phyloP scores from a whole-genome alignment of 2,797 vertebrate genomes.

The Poecilia picta region DNA sequence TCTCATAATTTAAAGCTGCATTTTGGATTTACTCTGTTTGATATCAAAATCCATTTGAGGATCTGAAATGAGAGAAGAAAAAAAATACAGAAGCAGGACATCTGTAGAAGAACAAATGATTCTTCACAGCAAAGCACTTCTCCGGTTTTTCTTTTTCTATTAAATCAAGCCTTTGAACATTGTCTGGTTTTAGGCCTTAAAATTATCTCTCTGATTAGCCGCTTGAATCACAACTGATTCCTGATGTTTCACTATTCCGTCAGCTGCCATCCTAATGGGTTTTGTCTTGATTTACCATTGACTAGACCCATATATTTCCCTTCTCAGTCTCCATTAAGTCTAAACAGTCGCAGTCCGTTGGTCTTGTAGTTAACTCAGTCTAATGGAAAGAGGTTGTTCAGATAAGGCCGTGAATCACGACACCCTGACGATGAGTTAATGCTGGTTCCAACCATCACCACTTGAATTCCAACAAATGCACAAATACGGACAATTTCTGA shows the following conservation, averaged over 20 bases:
- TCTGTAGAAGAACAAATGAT: neutral
- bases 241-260: constrained; percentile 5
- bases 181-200: neutral
- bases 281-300: constrained; percentile 37
- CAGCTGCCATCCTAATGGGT: constrained; percentile 20
- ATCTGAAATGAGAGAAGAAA: neutral
- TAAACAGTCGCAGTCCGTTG: constrained; percentile 18
- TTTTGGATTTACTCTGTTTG: neutral
- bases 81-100: neutral
- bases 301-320: constrained; percentile 22
- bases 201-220: constrained; percentile 29
- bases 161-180: constrained; percentile 9
- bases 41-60: neutral
- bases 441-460: constrained; percentile 14
- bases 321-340: constrained; percentile 36
- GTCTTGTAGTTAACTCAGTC: constrained; percentile 39
- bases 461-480: constrained; percentile 6
- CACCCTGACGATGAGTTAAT: constrained; percentile 22
- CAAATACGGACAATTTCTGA: neutral
- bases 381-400: constrained; percentile 40
- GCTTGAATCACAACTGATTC: constrained; percentile 24
- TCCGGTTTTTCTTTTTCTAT: constrained; percentile 1
- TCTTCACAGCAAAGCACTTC: neutral
- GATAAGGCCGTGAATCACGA: constrained; percentile 39
- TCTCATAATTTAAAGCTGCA: neutral